Conservation (phyloP, 2,113 vertebrate genomes). For the Pelecanoides urinatrix region DNA sequence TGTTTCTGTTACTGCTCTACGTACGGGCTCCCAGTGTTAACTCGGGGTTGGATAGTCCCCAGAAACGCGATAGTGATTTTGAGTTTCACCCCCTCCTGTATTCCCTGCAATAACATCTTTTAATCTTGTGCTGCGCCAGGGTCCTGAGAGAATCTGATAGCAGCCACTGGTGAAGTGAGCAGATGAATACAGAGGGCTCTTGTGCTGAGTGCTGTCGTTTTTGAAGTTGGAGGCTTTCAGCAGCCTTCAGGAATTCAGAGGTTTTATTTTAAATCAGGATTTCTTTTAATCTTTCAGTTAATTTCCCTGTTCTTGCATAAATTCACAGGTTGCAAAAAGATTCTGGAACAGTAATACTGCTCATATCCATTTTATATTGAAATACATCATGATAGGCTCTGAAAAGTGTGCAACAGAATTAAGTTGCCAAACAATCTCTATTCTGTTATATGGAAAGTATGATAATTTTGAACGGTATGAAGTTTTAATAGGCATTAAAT, state of each 20-base stretch:
- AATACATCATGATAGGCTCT: not conserved
- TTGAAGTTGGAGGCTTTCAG: not conserved
- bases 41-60: not conserved
- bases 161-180: not conserved
- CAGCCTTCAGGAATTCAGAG: not conserved
- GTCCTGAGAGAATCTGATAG: not conserved
- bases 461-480: not conserved
- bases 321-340: not conserved
- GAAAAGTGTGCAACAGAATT: not conserved
- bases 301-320: not conserved
- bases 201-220: not conserved
- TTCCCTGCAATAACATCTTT: not conserved
- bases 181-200: not conserved
- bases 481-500: not conserved
- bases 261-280: not conserved
- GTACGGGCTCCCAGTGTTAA: not conserved
- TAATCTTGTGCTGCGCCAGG: not conserved
- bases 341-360: not conserved
- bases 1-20: not conserved
- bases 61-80: not conserved
- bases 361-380: not conserved
- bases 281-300: not conserved
- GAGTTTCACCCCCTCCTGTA: not conserved
- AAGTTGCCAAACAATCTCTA: not conserved
- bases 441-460: not conserved